A percentile compares a stretch with the other conserved stretches of the same genome.
These are phyloP conservation scores for Heliornis fulica DNA, from an alignment of 2,113 vertebrate genomes.

Conservation along the genomic window DNA sequence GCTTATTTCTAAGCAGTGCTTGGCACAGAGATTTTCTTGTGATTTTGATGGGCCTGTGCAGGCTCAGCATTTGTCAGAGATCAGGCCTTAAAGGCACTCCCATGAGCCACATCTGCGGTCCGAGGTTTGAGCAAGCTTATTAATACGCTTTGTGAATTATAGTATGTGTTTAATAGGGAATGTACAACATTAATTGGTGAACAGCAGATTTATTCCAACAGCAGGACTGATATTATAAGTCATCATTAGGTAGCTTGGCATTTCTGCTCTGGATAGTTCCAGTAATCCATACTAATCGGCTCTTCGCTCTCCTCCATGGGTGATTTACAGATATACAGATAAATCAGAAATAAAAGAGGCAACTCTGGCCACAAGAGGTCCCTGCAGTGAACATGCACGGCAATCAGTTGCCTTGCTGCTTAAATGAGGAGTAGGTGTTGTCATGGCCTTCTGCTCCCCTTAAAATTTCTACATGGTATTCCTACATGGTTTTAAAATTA, in stretches of 20 bases:
- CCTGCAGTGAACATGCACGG: slow-evolving; percentile 21
- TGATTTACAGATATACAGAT: slow-evolving; percentile 55
- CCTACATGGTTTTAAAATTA: neutral
- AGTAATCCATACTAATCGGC: slow-evolving; percentile 64
- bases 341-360: slow-evolving; percentile 52
- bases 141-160: slow-evolving; percentile 54
- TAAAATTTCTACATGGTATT: neutral
- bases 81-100: slow-evolving; percentile 40
- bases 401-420: slow-evolving; percentile 17
- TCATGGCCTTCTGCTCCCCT: neutral
- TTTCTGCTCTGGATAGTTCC: slow-evolving; percentile 60
- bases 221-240: slow-evolving; percentile 31
- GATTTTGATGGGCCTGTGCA: slow-evolving; percentile 36
- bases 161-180: slow-evolving; percentile 53
- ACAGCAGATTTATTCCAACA: slow-evolving; percentile 62
- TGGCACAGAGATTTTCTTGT: neutral
- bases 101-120: slow-evolving; percentile 33
- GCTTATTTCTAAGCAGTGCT: neutral
- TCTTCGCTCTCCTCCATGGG: slow-evolving; percentile 55
- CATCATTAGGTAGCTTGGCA: slow-evolving; percentile 54
- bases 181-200: slow-evolving; percentile 58
- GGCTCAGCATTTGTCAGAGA: slow-evolving; percentile 44
- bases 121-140: slow-evolving; percentile 27
- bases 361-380: slow-evolving; percentile 46
- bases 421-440: slow-evolving; percentile 46